Evolutionary conservation across 2,888 invertebrate genomes (phyloP).

Genomic region (Acheta domesticus): DNA sequence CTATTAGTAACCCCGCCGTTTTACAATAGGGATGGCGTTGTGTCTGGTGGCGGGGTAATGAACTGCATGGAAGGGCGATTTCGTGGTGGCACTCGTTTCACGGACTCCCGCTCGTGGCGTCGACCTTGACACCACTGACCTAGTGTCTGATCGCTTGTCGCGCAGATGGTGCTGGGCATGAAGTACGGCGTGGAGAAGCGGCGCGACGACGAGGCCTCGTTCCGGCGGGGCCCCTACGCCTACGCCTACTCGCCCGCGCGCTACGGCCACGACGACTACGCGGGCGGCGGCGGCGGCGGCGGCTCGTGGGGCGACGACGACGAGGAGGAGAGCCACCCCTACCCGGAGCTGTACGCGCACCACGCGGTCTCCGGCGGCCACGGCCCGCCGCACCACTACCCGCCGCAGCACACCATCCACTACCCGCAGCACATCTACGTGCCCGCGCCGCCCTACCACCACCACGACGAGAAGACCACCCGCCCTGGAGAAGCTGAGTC

Average conservation of each 20-base stretch:
- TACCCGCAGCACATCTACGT: constrained; percentile 22
- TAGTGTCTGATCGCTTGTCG: neutral
- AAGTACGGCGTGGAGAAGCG: neutral
- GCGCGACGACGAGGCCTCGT: neutral
- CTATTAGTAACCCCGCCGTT: too few relatives aligned
- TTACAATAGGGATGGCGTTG: too few relatives aligned
- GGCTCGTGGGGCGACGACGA: neutral
- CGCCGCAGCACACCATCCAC: neutral
- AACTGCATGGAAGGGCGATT: too few relatives aligned
- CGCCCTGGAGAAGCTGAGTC: constrained; percentile 28
- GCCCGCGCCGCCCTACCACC: neutral
- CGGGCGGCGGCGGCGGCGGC: neutral
- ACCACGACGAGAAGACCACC: constrained; percentile 23
- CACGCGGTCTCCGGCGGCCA: neutral
- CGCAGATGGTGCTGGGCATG: neutral
- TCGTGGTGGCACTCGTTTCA: too few relatives aligned
- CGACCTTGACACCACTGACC: neutral
- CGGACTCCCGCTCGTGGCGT: too few relatives aligned
- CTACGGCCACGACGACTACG: neutral
- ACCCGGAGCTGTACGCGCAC: neutral
- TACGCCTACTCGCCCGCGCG: neutral
- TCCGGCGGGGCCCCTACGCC: neutral
- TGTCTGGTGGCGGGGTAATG: too few relatives aligned
- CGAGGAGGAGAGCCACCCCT: neutral
- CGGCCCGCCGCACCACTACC: neutral